Conservation (phyloP, 2,888 invertebrate species). For the Sceliomorpha sp. region DNA sequence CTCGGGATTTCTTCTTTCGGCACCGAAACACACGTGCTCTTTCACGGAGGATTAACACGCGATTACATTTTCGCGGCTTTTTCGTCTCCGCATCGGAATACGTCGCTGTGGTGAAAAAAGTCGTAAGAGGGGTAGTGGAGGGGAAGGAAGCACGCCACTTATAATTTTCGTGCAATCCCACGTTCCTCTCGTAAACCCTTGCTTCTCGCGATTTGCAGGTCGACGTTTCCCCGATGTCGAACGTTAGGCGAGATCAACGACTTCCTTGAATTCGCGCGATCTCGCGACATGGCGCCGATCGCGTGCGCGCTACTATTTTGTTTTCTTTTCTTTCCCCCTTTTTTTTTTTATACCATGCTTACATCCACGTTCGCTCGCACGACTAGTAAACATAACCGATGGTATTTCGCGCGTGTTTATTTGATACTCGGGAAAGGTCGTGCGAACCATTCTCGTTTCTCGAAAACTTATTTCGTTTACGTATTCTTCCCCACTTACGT, state of each 20-base stretch:
- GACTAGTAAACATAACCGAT: slow-evolving; percentile 5
- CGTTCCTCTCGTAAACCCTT: no score
- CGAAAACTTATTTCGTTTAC: no score
- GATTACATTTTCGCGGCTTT: slow-evolving; percentile 11
- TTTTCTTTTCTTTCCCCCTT: slow-evolving; percentile 22
- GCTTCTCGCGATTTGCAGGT: no score
- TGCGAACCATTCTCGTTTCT: no score
- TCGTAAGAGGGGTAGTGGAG: not conserved
- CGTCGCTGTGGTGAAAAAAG: not conserved
- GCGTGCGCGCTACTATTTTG: slow-evolving; percentile 33
- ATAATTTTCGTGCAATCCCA: not conserved
- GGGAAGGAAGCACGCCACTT: slow-evolving; percentile 5
- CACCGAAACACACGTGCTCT: slow-evolving; percentile 1
- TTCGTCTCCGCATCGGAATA: not conserved
- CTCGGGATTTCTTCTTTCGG: not conserved
- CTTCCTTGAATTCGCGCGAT: not conserved
- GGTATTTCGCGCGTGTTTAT: not conserved
- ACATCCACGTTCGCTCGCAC: not conserved
- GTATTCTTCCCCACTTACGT: no score
- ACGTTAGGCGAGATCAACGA: not conserved
- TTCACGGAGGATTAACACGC: not conserved
- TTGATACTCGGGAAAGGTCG: not conserved
- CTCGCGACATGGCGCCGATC: slow-evolving; percentile 39
- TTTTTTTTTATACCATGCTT: not conserved
- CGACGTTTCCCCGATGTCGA: no score